A percentile compares a stretch with the other conserved stretches of the same genome.
phyloP scores from a whole-genome alignment of 2,113 vertebrate species.

The Pithys albifrons region DNA sequence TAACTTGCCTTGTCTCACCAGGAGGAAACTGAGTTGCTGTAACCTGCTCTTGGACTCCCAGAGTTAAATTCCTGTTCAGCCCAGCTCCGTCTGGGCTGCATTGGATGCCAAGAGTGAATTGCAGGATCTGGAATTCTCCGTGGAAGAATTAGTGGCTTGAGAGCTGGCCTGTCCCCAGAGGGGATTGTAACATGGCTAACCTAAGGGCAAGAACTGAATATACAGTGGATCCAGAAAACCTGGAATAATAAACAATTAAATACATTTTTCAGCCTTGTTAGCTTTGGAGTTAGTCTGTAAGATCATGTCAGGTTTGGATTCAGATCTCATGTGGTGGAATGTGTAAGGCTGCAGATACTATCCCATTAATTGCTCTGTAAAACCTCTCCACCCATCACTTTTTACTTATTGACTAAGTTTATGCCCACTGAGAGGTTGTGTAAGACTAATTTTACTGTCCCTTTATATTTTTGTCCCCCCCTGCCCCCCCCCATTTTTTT shows the following conservation, averaged over 20 bases:
- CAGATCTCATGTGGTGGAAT: not conserved
- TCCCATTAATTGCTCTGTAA: slow-evolving; percentile 36
- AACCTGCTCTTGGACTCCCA: not conserved
- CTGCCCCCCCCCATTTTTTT: not conserved
- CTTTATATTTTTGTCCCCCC: no score
- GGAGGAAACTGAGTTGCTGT: not conserved
- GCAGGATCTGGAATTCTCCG: not conserved
- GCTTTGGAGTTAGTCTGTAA: not conserved
- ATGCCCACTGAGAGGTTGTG: not conserved
- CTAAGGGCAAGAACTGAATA: not conserved
- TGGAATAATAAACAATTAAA: not conserved
- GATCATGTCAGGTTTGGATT: not conserved
- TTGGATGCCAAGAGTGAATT: not conserved
- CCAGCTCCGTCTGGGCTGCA: not conserved
- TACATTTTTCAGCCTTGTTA: not conserved
- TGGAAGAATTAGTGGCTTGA: not conserved
- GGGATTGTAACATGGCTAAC: not conserved
- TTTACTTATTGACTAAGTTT: slow-evolving; percentile 33
- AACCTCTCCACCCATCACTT: slow-evolving; percentile 28
- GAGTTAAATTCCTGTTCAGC: not conserved
- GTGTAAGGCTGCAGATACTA: not conserved
- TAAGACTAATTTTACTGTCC: not conserved
- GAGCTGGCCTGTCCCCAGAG: not conserved
- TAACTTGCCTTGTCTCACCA: not conserved
- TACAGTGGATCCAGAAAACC: not conserved